Base-by-base conservation (phyloP, 2,888 invertebrate genomes). In the Lasioglossum leucozonium region DNA sequence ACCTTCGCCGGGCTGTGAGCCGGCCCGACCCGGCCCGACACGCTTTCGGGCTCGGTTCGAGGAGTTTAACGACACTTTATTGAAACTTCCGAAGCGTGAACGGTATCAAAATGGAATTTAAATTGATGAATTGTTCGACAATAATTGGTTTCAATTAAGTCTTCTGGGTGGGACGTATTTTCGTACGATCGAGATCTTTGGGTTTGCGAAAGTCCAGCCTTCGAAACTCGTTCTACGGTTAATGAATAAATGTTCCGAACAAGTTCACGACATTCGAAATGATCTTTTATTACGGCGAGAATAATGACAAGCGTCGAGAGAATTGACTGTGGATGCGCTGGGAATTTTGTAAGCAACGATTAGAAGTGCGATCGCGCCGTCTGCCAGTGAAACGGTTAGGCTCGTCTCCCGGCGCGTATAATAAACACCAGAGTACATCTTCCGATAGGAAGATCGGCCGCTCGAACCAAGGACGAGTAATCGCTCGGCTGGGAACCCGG, bases 351-450 rank as follows among this genome's bases (percentile, higher is more conserved):
- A n/a, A n/a, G n/a, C n/a, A n/a, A n/a, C n/a, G 22, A 51, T 51
- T 51, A 3, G 51, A 51, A 10, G 51, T 51, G 51, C n/a, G n/a
- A 51, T 51, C 51, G 22, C n/a, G n/a, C 22, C 51, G 51, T 51
- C 51, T 51, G 51, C 22, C 51, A 22, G 3, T 22, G 0, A 10
- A 51, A 51, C 22, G 51, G 22, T 51, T 51, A 51, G 51, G 51
- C 22, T 3, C 10, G 10, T 51, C n/a, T 65, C 34, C 30, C 84
- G 75, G 71, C 71, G 42, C 34, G 65, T 83, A 76, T 85, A 88
- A 89, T 90, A 88, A 89, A 84, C 80, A 75, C 80, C 74, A 80
- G 77, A 84, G 79, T 80, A 55, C 84, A 73, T 83, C 77, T 83
- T 87, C 74, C 69, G 82, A 67, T 80, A 77, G 42, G 69, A 86